Conservation (phyloP, 2,888 invertebrate genomes). For the Brachypterus glaber region DNA sequence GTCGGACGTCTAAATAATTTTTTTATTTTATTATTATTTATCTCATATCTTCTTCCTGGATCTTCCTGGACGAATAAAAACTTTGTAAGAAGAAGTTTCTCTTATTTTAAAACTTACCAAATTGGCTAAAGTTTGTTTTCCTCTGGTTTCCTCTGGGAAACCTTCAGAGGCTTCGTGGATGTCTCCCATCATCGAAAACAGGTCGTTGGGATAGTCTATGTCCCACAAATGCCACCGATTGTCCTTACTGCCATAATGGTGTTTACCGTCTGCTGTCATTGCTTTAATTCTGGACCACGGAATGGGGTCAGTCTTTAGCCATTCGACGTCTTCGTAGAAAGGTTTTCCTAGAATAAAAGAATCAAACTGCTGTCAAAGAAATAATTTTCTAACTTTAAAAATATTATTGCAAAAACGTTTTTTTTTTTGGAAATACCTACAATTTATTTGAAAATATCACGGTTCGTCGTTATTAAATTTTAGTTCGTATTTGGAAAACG, state of each 20-base stretch:
- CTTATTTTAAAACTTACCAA: slow-evolving; percentile 37
- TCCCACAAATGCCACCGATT: slow-evolving; percentile 56
- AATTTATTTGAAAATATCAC: too few relatives aligned
- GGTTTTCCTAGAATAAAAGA: slow-evolving; percentile 31
- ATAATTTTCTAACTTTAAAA: too few relatives aligned
- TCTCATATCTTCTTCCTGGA: too few relatives aligned
- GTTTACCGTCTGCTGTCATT: slow-evolving; percentile 25
- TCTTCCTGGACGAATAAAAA: too few relatives aligned
- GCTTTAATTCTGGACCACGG: slow-evolving; percentile 34
- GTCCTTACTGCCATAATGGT: slow-evolving; percentile 25
- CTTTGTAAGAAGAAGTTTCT: slow-evolving; percentile 2
- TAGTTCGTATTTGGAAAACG: too few relatives aligned
- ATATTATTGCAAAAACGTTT: too few relatives aligned
- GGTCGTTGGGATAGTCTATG: slow-evolving; percentile 56
- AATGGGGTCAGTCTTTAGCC: slow-evolving; percentile 34
- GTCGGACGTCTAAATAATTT: slow-evolving; percentile 2
- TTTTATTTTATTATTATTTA: too few relatives aligned
- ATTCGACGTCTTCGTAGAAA: slow-evolving; percentile 36
- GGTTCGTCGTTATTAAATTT: too few relatives aligned
- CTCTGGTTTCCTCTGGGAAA: slow-evolving; percentile 47
- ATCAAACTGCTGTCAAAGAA: too few relatives aligned
- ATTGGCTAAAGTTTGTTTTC: slow-evolving; percentile 53
- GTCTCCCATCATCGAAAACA: slow-evolving; percentile 60
- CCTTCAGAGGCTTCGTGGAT: slow-evolving; percentile 51
- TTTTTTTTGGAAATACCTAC: too few relatives aligned